Percentiles rank a stretch among this genome's conserved stretches.
phyloP scores from a whole-genome alignment of 2,888 invertebrate species.

The Polia nebulosa region DNA sequence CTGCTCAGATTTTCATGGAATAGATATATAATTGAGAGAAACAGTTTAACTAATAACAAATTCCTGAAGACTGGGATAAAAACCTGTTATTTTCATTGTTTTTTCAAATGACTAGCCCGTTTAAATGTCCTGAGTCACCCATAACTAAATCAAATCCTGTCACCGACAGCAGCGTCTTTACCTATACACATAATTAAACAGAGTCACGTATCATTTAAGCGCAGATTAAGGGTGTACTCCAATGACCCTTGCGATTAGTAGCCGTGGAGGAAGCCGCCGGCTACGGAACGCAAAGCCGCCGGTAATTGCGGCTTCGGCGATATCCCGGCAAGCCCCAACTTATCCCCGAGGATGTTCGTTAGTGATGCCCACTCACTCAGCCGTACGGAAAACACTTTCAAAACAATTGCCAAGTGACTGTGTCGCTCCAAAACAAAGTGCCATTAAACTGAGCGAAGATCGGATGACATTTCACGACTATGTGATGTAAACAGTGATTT shows the following conservation, averaged over 20 bases:
- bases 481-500: conserved; percentile 14
- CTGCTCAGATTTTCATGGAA: no score
- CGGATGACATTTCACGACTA: conserved; percentile 43
- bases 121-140: no score
- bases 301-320: conserved; percentile 87
- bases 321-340: conserved; percentile 81
- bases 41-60: no score
- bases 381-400: conserved; percentile 63
- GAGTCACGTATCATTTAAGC: conserved; percentile 82
- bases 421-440: conserved; percentile 43
- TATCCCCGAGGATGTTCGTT: conserved; percentile 81
- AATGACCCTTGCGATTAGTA: conserved; percentile 83
- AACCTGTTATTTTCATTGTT: no score
- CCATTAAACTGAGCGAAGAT: conserved; percentile 25
- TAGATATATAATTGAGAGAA: no score
- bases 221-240: conserved; percentile 80
- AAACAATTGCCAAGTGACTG: conserved; percentile 70
- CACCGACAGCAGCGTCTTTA: conserved; percentile 48
- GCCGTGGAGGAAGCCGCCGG: conserved; percentile 74
- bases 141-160: conserved; percentile 42
- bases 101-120: no score
- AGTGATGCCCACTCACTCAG: conserved; percentile 72
- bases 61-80: no score
- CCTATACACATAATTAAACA: conserved; percentile 70
- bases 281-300: conserved; percentile 83